These are phyloP conservation scores for Lacanobia wlatinum DNA, from an alignment of 2,888 invertebrate genomes.

Conservation along the genomic window DNA sequence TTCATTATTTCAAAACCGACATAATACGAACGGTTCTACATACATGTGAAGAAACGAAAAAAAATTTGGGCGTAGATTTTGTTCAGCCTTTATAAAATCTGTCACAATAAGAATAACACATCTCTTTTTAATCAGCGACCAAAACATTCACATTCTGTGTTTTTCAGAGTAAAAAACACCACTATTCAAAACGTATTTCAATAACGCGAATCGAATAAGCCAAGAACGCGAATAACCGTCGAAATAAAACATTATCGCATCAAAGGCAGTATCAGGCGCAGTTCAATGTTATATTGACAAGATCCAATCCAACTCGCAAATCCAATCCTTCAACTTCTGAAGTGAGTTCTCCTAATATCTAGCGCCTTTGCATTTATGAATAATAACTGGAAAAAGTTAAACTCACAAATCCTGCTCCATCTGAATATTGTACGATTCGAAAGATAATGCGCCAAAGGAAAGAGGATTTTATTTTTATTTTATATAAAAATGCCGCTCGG, in stretches of 20 bases:
- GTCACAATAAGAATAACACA: too few relatives aligned
- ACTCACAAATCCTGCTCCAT: conserved; percentile 84
- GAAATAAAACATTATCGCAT: conserved; percentile 65
- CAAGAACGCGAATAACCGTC: conserved; percentile 29
- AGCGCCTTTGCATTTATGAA: conserved; percentile 89
- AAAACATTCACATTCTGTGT: background rate
- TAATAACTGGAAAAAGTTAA: conserved; percentile 88
- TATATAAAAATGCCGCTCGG: conserved; percentile 62
- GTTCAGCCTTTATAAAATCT: background rate
- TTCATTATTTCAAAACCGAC: background rate
- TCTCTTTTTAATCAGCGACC: background rate
- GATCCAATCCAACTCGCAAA: conserved; percentile 78
- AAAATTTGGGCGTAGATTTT: background rate
- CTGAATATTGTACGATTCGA: conserved; percentile 86
- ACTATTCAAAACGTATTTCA: background rate
- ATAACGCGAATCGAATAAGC: conserved; percentile 43
- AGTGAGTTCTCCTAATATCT: conserved; percentile 85
- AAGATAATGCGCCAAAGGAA: conserved; percentile 83
- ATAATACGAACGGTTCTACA: background rate
- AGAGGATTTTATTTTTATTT: conserved; percentile 65
- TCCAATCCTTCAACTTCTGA: conserved; percentile 82
- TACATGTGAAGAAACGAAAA: background rate
- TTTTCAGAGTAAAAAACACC: background rate
- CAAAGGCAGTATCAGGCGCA: conserved; percentile 63
- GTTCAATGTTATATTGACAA: conserved; percentile 77